Evolutionary conservation across 2,797 vertebrate genomes (phyloP).

Genomic region (Enteromius radiatus): DNA sequence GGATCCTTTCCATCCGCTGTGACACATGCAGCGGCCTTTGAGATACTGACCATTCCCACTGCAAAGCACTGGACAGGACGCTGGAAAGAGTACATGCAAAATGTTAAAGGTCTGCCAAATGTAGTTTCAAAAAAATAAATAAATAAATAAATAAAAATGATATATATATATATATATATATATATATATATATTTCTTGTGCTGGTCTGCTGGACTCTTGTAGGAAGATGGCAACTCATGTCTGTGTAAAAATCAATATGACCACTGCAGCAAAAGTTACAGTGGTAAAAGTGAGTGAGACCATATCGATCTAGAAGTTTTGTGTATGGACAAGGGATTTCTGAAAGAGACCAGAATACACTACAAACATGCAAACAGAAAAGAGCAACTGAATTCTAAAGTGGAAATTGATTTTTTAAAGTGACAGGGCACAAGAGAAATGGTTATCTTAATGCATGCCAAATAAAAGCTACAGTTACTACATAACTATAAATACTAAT

Average conservation of each 20-base stretch:
- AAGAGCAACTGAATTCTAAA: slow-evolving; percentile 18
- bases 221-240: slow-evolving; percentile 41
- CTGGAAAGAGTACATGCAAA: slow-evolving; percentile 68
- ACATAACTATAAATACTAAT: background rate
- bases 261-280: slow-evolving; percentile 2
- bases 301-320: slow-evolving; percentile 11
- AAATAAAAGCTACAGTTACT: background rate
- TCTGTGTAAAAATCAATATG: slow-evolving; percentile 35
- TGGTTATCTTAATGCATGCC: background rate
- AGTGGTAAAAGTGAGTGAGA: slow-evolving; percentile 13
- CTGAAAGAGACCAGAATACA: slow-evolving; percentile 46
- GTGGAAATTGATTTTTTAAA: background rate
- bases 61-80: slow-evolving; percentile 95
- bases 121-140: background rate
- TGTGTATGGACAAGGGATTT: slow-evolving; percentile 39
- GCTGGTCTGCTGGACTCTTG: background rate
- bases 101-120: background rate
- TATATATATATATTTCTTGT: background rate
- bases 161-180: too few relatives aligned
- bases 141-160: background rate
- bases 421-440: background rate
- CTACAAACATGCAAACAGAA: slow-evolving; percentile 37
- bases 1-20: slow-evolving; percentile 97
- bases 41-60: slow-evolving; percentile 98
- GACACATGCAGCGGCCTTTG: slow-evolving; percentile 96